A percentile compares a stretch with the other conserved stretches of the same genome.
phyloP scores from a whole-genome alignment of 2,888 invertebrate species.

The Drepana falcataria region DNA sequence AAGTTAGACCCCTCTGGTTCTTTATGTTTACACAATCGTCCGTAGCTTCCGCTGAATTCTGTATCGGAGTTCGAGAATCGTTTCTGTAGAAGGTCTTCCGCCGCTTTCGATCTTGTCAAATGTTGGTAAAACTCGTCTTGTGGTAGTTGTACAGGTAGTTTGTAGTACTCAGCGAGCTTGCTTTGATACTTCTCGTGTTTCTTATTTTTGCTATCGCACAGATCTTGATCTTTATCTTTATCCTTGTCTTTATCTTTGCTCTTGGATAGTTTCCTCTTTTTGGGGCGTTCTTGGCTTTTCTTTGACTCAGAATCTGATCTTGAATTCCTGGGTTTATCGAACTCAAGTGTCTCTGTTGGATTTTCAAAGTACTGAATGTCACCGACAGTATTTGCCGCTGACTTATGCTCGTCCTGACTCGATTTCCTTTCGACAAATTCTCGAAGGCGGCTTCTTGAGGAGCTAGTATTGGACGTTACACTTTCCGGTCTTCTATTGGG shows the following conservation, averaged over 20 bases:
- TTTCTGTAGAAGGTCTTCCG: constrained; percentile 66
- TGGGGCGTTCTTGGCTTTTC: constrained; percentile 64
- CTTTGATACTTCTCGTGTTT: constrained; percentile 73
- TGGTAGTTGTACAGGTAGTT: constrained; percentile 64
- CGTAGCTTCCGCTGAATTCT: constrained; percentile 71
- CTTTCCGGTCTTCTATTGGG: constrained; percentile 68
- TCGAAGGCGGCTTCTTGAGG: constrained; percentile 76
- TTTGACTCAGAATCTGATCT: constrained; percentile 42
- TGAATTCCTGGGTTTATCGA: constrained; percentile 63
- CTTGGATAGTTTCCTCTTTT: constrained; percentile 64
- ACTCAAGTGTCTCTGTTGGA: constrained; percentile 72
- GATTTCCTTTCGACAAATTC: constrained; percentile 76
- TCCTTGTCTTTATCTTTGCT: constrained; percentile 52
- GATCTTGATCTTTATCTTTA: constrained; percentile 10
- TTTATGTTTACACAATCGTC: constrained; percentile 69
- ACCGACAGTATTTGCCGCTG: constrained; percentile 67
- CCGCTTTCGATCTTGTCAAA: constrained; percentile 66
- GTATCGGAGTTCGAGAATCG: constrained; percentile 68
- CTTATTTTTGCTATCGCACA: constrained; percentile 55
- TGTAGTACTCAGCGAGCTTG: constrained; percentile 71
- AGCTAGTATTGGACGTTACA: constrained; percentile 70
- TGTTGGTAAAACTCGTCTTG: constrained; percentile 75
- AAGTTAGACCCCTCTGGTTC: constrained; percentile 77
- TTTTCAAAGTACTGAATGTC: constrained; percentile 76
- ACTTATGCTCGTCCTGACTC: constrained; percentile 71